A percentile compares a stretch with the other conserved stretches of the same genome.
Conservation (phyloP, 1,140 invertebrate species). For the Musca domestica region DNA sequence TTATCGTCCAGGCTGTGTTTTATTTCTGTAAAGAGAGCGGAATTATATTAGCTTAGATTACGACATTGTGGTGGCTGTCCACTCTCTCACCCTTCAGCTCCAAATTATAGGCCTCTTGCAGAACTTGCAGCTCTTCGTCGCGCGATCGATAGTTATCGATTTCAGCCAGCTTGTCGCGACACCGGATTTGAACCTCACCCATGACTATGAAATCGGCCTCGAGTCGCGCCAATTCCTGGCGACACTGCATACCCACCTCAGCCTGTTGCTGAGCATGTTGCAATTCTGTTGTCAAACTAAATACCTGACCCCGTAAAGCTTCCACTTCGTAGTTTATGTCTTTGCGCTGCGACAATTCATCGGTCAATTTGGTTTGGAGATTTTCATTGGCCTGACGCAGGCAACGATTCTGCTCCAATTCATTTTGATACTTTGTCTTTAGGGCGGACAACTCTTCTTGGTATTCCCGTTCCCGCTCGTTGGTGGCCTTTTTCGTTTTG, state of each 20-base stretch:
- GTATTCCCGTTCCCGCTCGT: slow-evolving; percentile 59
- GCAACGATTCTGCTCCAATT: slow-evolving; percentile 52
- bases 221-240: slow-evolving; percentile 46
- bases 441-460: slow-evolving; percentile 58
- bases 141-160: slow-evolving; percentile 46
- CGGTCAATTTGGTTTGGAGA: slow-evolving; percentile 52
- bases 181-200: slow-evolving; percentile 57
- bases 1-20: slow-evolving; percentile 51
- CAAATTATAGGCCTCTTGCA: slow-evolving; percentile 54
- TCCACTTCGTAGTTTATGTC: slow-evolving; percentile 42
- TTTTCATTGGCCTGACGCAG: slow-evolving; percentile 53
- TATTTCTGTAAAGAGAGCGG: slow-evolving; percentile 42
- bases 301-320: slow-evolving; percentile 44
- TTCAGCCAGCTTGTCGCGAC: slow-evolving; percentile 55
- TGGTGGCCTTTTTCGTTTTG: slow-evolving; percentile 55
- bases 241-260: slow-evolving; percentile 45
- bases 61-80: no score
- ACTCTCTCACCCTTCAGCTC: slow-evolving; percentile 54
- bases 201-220: slow-evolving; percentile 50
- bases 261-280: slow-evolving; percentile 47
- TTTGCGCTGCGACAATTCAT: slow-evolving; percentile 39
- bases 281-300: slow-evolving; percentile 48
- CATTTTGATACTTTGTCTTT: slow-evolving; percentile 59
- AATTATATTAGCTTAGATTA: no score
- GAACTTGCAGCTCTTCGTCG: slow-evolving; percentile 52